Base-by-base conservation (phyloP, 2,888 invertebrate genomes). In the Watsonalla cultraria region DNA sequence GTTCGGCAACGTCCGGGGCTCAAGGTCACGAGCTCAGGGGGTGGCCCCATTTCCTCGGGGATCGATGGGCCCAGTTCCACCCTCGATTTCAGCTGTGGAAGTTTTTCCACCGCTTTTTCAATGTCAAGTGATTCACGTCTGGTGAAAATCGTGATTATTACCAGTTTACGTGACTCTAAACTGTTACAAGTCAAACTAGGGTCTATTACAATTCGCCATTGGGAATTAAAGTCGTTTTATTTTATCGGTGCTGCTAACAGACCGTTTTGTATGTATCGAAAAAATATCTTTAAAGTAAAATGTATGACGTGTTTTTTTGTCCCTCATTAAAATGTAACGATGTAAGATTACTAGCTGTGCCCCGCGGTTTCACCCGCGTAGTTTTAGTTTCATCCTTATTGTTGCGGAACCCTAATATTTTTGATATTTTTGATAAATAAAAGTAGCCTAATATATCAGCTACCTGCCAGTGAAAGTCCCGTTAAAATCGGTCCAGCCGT, bases 1-100 rank as follows among this genome's bases (percentile, higher is more conserved):
- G 62, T 46, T 89, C 90, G 90, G 71, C 72, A 57, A 64, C 70
- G 70, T 77, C 72, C 82, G 81, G 58, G 62, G 37, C 61, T 72
- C 86, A 89, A 87, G 87, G 86, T 86, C 84, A 78, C 67, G 69
- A 65, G 72, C 62, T 60, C 69, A 70, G 76, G 74, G 75, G 70
- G 71, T 81, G 87, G 82, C 86, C 82, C 81, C 84, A 74, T 85
- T 89, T 85, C 80, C 80, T 78, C 76, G 74, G 72, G 82, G 86
- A 90, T 91, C 91, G 90, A 91, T 91, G 90, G 86, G 81, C 83
- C 72, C 72, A 77, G 73, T 74, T 74, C 80, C 80, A 75, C 82
- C 82, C 81, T 64, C 66, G 74, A 76, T 75, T 76, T 78, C 72
- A 72, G 78, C 76, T 74, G 79, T 76, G 78, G 74, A 74, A 71